A percentile compares a stretch with the other conserved stretches of the same genome.
These are phyloP conservation scores for Phrynocephalus versicolor DNA, from an alignment of 2,113 vertebrate genomes.

Conservation along the genomic window DNA sequence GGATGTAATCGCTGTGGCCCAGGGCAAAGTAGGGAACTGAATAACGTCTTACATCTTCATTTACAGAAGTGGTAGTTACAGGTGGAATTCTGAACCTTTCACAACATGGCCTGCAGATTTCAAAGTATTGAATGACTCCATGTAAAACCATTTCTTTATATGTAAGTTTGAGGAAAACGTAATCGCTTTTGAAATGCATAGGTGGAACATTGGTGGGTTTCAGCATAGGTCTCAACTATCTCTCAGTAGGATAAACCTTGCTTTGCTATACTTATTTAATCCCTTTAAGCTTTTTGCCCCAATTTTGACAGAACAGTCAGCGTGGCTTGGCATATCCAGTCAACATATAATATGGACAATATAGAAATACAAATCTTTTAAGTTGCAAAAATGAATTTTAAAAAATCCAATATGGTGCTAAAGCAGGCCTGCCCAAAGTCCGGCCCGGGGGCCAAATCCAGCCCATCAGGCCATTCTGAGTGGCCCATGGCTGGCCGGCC, in stretches of 20 bases:
- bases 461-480: too few species aligned
- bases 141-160: not conserved
- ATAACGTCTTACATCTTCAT: not conserved
- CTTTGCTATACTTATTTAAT: not conserved
- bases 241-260: not conserved
- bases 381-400: not conserved
- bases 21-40: not conserved
- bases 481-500: too few species aligned
- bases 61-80: not conserved
- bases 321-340: not conserved
- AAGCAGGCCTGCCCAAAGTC: too few species aligned
- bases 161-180: not conserved
- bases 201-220: not conserved
- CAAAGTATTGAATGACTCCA: not conserved
- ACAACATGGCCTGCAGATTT: not conserved
- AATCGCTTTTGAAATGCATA: not conserved
- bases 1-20: not conserved
- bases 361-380: not conserved
- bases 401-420: not conserved
- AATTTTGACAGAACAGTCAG: not conserved
- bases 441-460: too few species aligned
- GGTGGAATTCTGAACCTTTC: not conserved
- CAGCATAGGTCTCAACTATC: not conserved
- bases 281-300: not conserved
- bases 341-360: not conserved